Conservation (phyloP, 2,113 vertebrate species). For the Isurus oxyrinchus region DNA sequence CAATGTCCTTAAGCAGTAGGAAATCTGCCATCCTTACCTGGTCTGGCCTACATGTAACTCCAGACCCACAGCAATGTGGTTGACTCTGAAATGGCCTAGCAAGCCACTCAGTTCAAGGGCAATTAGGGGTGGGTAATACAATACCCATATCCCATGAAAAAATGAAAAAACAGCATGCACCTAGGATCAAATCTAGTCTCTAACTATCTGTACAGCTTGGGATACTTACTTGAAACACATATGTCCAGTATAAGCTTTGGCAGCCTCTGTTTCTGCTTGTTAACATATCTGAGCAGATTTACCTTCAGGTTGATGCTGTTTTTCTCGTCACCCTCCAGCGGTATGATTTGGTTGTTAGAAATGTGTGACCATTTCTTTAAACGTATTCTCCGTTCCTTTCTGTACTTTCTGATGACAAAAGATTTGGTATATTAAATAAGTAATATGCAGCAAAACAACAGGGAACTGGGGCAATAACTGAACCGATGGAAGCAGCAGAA, state of each 20-base stretch:
- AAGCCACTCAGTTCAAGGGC: neutral
- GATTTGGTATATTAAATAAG: neutral
- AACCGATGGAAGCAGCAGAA: neutral
- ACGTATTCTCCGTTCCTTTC: conserved; percentile 63
- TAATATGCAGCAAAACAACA: neutral
- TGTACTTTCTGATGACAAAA: conserved; percentile 69
- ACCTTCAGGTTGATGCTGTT: conserved; percentile 81
- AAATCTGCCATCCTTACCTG: too few species aligned
- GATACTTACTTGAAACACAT: neutral
- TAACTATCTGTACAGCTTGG: neutral
- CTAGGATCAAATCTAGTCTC: neutral
- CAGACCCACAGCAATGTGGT: too few species aligned
- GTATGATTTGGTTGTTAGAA: conserved; percentile 67
- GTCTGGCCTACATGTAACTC: too few species aligned
- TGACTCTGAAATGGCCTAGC: neutral
- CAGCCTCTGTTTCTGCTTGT: too few species aligned
- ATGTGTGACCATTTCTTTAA: conserved; percentile 90
- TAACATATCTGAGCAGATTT: conserved; percentile 38
- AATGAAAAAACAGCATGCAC: neutral
- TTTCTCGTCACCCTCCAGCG: conserved; percentile 73
- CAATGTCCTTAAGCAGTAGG: too few species aligned
- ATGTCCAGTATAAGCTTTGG: neutral
- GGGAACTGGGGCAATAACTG: neutral
- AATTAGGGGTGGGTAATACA: neutral
- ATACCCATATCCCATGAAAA: neutral